Percentiles rank a stretch among this genome's conserved stretches.
phyloP scores from a whole-genome alignment of 1,140 invertebrate species.

The Gryllus bimaculatus region DNA sequence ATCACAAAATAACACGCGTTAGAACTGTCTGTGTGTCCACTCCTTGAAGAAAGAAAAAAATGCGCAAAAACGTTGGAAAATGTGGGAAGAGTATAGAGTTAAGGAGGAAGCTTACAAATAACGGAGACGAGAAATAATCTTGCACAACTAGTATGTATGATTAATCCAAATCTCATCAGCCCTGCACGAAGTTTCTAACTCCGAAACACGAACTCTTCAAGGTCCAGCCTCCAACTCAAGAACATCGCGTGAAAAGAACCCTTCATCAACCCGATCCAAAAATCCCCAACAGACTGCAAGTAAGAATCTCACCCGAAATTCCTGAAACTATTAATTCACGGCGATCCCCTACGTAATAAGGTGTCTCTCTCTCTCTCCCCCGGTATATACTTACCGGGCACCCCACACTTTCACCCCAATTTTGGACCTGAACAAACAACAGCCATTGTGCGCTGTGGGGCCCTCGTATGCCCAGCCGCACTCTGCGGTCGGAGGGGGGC shows the following conservation, averaged over 20 bases:
- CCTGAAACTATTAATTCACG: not conserved
- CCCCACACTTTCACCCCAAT: not conserved
- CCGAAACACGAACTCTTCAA: no score
- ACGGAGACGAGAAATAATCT: no score
- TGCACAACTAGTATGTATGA: no score
- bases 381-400: not conserved
- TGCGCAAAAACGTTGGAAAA: no score
- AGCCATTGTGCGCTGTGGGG: not conserved
- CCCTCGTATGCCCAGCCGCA: not conserved
- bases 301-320: not conserved
- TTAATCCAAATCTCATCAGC: no score
- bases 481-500: not conserved
- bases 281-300: not conserved
- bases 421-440: not conserved
- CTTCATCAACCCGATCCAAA: not conserved
- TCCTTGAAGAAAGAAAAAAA: no score
- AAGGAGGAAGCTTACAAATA: no score
- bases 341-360: not conserved
- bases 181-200: no score
- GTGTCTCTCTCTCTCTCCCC: not conserved
- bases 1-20: no score
- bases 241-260: not conserved
- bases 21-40: no score
- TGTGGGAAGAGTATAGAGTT: no score
- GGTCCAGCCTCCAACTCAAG: no score